Conservation (phyloP, 2,888 invertebrate genomes). For the Xestobium rufovillosum region DNA sequence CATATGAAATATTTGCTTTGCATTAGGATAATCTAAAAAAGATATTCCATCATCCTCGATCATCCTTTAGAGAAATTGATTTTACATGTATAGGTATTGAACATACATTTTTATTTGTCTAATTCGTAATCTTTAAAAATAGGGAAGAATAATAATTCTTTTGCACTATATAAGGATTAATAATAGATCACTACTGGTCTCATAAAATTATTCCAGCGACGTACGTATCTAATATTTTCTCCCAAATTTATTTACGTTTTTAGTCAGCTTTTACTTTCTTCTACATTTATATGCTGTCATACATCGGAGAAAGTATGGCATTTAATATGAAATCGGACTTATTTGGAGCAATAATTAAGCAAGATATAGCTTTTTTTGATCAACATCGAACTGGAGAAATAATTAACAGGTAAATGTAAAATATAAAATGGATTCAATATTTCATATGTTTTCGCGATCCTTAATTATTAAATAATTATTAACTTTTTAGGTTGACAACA, state of each 20-base stretch:
- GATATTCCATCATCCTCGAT: conserved; percentile 1
- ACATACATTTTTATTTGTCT: conserved; percentile 2
- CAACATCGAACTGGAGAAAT: conserved; percentile 85
- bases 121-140: conserved; percentile 13
- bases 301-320: conserved; percentile 84
- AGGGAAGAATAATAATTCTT: conserved; percentile 37
- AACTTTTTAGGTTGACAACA: conserved; percentile 63
- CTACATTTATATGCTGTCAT: conserved; percentile 81
- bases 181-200: conserved; percentile 31
- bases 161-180: too few relatives aligned
- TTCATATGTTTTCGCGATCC: conserved; percentile 9
- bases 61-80: conserved; percentile 8
- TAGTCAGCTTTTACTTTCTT: conserved; percentile 81
- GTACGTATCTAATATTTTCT: conserved; percentile 6
- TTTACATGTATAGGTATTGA: neutral
- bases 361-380: conserved; percentile 90
- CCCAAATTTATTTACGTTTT: conserved; percentile 27
- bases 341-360: conserved; percentile 73
- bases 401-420: conserved; percentile 64
- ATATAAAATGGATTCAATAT: neutral
- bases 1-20: conserved; percentile 2
- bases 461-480: conserved; percentile 11
- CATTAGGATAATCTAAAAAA: neutral
- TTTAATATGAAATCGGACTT: conserved; percentile 71
- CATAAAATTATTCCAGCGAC: too few relatives aligned